These are phyloP conservation scores for Drosophila seguyi DNA, from an alignment of 1,140 invertebrate species.

Conservation along the genomic window DNA sequence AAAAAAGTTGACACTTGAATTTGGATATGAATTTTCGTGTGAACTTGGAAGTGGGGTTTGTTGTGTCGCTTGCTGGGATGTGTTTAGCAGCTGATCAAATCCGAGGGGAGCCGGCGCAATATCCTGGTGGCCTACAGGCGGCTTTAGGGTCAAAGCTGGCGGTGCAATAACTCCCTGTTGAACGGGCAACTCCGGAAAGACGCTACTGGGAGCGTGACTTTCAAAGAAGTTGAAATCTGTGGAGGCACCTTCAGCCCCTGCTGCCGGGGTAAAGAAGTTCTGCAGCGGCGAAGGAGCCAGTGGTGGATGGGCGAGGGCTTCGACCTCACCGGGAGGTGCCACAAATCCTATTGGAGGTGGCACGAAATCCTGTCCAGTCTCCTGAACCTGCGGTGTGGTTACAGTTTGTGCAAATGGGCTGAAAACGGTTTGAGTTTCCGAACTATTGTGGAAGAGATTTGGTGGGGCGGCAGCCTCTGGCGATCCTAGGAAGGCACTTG, in stretches of 20 bases:
- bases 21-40: slow-evolving; percentile 50
- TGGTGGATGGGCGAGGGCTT: slow-evolving; percentile 13
- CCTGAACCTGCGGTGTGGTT: slow-evolving; percentile 49
- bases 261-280: slow-evolving; percentile 58
- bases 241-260: slow-evolving; percentile 5
- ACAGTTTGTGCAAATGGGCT: slow-evolving; percentile 68
- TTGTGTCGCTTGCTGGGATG: slow-evolving; percentile 56
- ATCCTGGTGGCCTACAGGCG: background rate
- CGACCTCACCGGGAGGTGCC: slow-evolving; percentile 5
- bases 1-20: slow-evolving; percentile 70
- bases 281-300: slow-evolving; percentile 55
- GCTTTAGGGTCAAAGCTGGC: slow-evolving; percentile 32
- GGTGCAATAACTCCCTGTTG: slow-evolving; percentile 36
- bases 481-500: slow-evolving; percentile 14
- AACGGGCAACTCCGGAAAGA: slow-evolving; percentile 51
- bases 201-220: slow-evolving; percentile 1
- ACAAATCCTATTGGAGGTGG: slow-evolving; percentile 68
- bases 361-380: slow-evolving; percentile 35
- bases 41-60: slow-evolving; percentile 20
- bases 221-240: slow-evolving; percentile 64
- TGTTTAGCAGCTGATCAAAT: slow-evolving; percentile 65
- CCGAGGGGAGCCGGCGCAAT: slow-evolving; percentile 48
- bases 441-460: slow-evolving; percentile 25
- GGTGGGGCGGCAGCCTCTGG: slow-evolving; percentile 17
- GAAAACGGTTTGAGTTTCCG: slow-evolving; percentile 61